phyloP scores from a whole-genome alignment of 2,888 invertebrate species.

The Caenorhabditis uteleia region DNA sequence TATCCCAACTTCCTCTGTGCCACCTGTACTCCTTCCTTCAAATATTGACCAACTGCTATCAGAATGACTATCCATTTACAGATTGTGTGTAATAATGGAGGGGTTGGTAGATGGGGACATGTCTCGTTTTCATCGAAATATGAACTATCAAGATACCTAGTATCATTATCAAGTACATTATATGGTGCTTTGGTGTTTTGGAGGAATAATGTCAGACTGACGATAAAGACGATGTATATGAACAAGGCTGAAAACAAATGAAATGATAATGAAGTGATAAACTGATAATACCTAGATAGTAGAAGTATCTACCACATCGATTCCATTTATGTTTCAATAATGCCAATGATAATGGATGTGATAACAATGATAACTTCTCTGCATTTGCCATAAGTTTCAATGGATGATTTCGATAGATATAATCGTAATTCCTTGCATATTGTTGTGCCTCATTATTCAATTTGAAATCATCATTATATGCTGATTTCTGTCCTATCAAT shows the following conservation, averaged over 20 bases:
- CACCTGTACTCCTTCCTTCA: conserved; percentile 72
- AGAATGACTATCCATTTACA: conserved; percentile 61
- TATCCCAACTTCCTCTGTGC: conserved; percentile 71
- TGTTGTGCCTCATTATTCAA: conserved; percentile 65
- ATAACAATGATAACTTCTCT: conserved; percentile 71
- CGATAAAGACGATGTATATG: conserved; percentile 72
- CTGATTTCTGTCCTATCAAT: conserved; percentile 12
- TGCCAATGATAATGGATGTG: conserved; percentile 72
- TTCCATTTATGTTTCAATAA: conserved; percentile 73
- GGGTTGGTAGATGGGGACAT: conserved; percentile 18
- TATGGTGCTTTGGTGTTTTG: conserved; percentile 66
- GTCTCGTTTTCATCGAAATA: conserved; percentile 31
- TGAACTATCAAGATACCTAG: conserved; percentile 10
- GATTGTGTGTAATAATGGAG: conserved; percentile 14
- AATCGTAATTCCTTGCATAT: conserved; percentile 69
- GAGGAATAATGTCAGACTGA: conserved; percentile 72
- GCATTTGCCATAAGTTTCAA: conserved; percentile 71
- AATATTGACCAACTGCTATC: conserved; percentile 70
- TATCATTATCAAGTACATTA: conserved; percentile 32
- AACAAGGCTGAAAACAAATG: conserved; percentile 69
- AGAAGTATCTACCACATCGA: conserved; percentile 72
- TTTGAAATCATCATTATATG: conserved; percentile 63
- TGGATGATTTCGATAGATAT: conserved; percentile 71
- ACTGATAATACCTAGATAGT: conserved; percentile 70
- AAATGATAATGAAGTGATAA: too few relatives aligned